Base-by-base conservation (phyloP, 2,113 vertebrate species). In the Amphiprion ocellaris region DNA sequence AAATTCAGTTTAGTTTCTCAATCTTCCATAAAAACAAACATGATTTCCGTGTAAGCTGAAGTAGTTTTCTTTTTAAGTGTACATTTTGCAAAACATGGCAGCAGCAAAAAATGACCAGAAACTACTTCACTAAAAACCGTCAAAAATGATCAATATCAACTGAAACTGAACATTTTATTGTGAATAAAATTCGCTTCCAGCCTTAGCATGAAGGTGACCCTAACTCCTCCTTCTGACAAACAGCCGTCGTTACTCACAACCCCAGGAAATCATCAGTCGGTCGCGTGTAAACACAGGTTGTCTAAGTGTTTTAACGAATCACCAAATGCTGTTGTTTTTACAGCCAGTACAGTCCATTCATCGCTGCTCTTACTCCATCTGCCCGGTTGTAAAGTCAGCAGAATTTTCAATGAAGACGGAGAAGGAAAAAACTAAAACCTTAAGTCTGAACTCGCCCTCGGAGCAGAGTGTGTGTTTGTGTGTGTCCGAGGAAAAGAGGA, bases 331-430 rank as follows among this genome's bases (percentile, higher is more conserved):
- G 49, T 23, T 1, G 21, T 30, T 30, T 30, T 30, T 6, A 30
- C 30, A 15, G 24, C 0, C 54, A 47, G 69, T 16, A 9, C 1
- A 9, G 26, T 16, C 23, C 71, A 59, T 64, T 58, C 30, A 37
- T 10, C 37, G 1, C 4, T 6, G 30, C 30, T 30, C 41, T 19
- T 9, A 24, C 59, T 64, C n/a, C n/a, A 1, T 16, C 39, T 1
- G 55, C 3, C 39, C 11, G 10, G n/a, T n/a, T 37, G 73, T 23
- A 16, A n/a, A 77, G 30, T 67, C 66, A 83, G 77, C 66, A 69
- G 56, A 69, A 79, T 70, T 62, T 74, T 54, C 63, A 69, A 77
- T 71, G 69, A 74, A 62, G 58, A 54, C 10, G 44, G 11, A 46
- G 11, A 7, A 15, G 11, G n/a, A 8, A 33, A 71, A 44, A 30